Evolutionary conservation across 2,113 vertebrate species (phyloP), one percentile per base, ranked within the genome.

Genomic region (Lates calcarifer): DNA sequence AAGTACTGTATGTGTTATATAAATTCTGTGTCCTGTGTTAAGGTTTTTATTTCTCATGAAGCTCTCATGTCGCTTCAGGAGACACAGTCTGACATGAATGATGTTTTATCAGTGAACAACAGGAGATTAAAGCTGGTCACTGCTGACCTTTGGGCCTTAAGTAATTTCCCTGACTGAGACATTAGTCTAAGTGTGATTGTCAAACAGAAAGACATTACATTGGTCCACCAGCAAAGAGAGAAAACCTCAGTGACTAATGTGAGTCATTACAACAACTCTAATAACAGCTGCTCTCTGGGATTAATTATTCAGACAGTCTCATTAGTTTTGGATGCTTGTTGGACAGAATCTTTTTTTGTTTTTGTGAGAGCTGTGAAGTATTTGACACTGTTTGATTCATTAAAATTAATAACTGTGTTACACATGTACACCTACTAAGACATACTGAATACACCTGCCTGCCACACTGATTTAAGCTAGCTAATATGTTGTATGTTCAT

Each of bases 181-280:
- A 68, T 86, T 80, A 73, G 31, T 89, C 72, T 64, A 4, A 45
- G 61, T 39, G n/a, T 63, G 74, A 79, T 15, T 83, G 83, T 89
- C 77, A 79, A 41, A 78, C 63, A 74, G 65, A 74, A 68, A 65
- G 18, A 73, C 73, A 20, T 74, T 75, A 64, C 17, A 4, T 17
- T 24, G 55, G 33, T 77, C 53, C 70, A 22, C 1, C 53, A 47
- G 83, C 37, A 81, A 53, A 81, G 20, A 75, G 17, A 67, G 72
- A 72, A 67, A 83, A 51, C 29, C 66, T 51, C 65, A 20, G 69
- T 88, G 87, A 91, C 82, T 69, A 78, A 90, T 91, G 86, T 60
- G 84, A 62, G 61, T 78, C 87, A 87, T 90, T 87, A 91, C 45
- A 81, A 70, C 74, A 20, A 28, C 78, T 81, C 74, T 41, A 79